phyloP scores from a whole-genome alignment of 2,113 vertebrate genomes.

The Charina bottae region DNA sequence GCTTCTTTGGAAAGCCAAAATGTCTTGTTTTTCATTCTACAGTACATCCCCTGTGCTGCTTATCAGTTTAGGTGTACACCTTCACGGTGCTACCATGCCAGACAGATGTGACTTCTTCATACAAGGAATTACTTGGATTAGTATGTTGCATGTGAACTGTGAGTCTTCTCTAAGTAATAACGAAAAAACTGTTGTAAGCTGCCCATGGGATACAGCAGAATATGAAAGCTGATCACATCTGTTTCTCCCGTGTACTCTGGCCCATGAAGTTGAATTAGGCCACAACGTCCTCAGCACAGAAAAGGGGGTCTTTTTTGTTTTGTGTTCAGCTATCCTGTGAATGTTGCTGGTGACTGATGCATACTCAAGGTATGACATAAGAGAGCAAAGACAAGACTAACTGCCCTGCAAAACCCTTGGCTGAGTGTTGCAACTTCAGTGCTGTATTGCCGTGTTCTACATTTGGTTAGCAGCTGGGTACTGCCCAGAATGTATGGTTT shows the following conservation, averaged over 20 bases:
- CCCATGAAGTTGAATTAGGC: constrained; percentile 10
- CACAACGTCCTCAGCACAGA: neutral
- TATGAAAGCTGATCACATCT: neutral
- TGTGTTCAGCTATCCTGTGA: neutral
- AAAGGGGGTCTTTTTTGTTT: neutral
- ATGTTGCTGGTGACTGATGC: neutral
- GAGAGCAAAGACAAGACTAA: neutral
- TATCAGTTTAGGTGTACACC: neutral
- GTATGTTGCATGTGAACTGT: neutral
- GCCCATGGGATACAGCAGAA: neutral
- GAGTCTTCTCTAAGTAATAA: neutral
- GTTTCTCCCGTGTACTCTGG: rapidly evolving
- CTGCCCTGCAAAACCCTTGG: neutral
- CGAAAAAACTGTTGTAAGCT: neutral
- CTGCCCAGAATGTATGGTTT: neutral
- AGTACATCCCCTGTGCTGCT: neutral
- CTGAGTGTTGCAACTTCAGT: neutral
- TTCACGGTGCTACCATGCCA: neutral
- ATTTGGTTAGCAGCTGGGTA: neutral
- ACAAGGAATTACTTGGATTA: neutral
- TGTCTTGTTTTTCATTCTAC: too few species aligned
- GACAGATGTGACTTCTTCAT: neutral
- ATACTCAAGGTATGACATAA: too few species aligned
- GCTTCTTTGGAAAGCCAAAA: neutral
- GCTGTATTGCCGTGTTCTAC: neutral